Percentiles rank a stretch among this genome's conserved stretches.
Conservation (phyloP, 1,140 invertebrate species). For the Cotesia vestalis region DNA sequence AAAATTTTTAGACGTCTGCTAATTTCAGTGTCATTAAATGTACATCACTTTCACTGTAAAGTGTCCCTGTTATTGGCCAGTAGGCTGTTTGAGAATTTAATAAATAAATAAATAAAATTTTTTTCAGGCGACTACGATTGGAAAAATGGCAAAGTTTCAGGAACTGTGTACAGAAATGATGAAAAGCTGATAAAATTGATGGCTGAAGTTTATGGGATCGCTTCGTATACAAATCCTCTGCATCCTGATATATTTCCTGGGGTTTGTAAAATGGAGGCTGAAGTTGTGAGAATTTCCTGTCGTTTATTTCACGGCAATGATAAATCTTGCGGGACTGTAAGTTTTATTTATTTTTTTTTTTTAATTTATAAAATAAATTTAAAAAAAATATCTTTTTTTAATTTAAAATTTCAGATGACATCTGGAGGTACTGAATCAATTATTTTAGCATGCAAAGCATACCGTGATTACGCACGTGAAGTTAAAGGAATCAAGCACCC, state of each 20-base stretch:
- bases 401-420: conserved; percentile 75
- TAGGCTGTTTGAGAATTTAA: too few species aligned
- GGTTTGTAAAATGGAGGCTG: conserved; percentile 98
- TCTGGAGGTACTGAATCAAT: conserved; percentile 98
- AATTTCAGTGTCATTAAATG: too few species aligned
- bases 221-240: conserved; percentile 96
- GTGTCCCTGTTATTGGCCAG: too few species aligned
- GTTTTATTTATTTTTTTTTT: conserved; percentile 52
- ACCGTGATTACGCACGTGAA: conserved; percentile 85
- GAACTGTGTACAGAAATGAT: conserved; percentile 86
- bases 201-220: conserved; percentile 82
- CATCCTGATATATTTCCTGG: conserved; percentile 98
- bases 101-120: background rate
- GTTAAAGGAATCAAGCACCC: conserved; percentile 84
- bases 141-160: conserved; percentile 82
- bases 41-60: too few species aligned
- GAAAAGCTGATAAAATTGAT: conserved; percentile 78
- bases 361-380: conserved; percentile 20
- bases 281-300: conserved; percentile 89
- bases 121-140: conserved; percentile 78
- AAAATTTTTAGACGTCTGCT: too few species aligned
- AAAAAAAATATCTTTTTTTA: conserved; percentile 12
- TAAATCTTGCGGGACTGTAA: conserved; percentile 88
- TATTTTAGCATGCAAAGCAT: conserved; percentile 95
- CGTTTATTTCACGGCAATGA: conserved; percentile 88